Conservation (phyloP, 2,888 invertebrate genomes). For the Stenolophus ochropezus region DNA sequence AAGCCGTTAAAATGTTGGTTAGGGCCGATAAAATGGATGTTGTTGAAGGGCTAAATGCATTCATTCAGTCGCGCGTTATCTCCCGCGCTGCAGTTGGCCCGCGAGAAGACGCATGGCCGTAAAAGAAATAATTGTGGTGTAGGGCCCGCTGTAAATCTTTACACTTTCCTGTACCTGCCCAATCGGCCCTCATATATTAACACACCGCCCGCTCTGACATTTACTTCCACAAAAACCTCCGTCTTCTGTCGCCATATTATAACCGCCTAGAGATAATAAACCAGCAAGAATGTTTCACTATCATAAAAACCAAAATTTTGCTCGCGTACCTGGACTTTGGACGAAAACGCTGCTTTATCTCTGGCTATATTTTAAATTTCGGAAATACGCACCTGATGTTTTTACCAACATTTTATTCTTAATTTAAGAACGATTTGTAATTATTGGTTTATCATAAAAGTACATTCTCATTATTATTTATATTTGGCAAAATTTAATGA, state of each 20-base stretch:
- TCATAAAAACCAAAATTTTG: neutral
- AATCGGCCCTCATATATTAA: constrained; percentile 69
- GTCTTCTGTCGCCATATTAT: constrained; percentile 31
- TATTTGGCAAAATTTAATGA: too few species aligned
- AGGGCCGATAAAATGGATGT: constrained; percentile 54
- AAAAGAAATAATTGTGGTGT: constrained; percentile 68
- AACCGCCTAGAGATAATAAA: constrained; percentile 5
- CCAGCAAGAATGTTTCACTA: neutral
- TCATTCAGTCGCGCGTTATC: constrained; percentile 26
- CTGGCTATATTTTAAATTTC: neutral
- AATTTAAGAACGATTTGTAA: too few species aligned
- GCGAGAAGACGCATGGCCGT: constrained; percentile 52
- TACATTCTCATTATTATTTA: too few species aligned
- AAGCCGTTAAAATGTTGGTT: constrained; percentile 56
- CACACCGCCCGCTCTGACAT: constrained; percentile 61
- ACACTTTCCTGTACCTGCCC: constrained; percentile 69
- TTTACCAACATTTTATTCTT: too few species aligned
- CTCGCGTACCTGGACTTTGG: neutral
- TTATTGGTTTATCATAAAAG: too few species aligned
- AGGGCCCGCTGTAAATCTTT: constrained; percentile 68
- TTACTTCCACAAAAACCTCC: constrained; percentile 55
- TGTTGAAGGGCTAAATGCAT: constrained; percentile 48
- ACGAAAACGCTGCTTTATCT: neutral
- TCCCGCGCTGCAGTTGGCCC: constrained; percentile 18
- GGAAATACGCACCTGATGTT: neutral